Percentiles rank a stretch among this genome's conserved stretches.
Evolutionary conservation across 1,140 invertebrate genomes (phyloP).

Genomic region (Tribolium madens): DNA sequence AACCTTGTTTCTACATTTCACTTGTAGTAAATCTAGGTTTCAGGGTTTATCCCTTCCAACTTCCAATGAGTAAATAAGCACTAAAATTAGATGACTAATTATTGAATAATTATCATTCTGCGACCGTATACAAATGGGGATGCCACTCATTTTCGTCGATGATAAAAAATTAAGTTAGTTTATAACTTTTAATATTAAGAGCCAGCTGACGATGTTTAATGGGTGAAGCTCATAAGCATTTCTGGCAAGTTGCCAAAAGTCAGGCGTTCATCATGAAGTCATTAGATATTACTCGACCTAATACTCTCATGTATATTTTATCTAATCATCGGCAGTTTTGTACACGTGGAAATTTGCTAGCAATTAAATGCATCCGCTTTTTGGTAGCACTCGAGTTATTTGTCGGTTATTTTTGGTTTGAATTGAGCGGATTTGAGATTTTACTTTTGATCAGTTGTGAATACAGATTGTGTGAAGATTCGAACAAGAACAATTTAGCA

Average conservation of each 20-base stretch:
- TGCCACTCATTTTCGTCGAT: neutral
- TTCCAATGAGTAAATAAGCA: neutral
- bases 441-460: constrained; percentile 11
- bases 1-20: neutral
- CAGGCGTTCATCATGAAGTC: neutral
- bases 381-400: neutral
- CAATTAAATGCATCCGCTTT: constrained; percentile 13
- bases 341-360: constrained; percentile 6
- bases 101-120: neutral
- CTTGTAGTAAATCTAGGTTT: neutral
- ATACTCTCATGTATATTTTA: constrained; percentile 32
- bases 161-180: neutral
- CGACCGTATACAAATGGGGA: neutral
- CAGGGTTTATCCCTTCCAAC: neutral
- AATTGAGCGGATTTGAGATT: constrained; percentile 5
- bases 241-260: constrained; percentile 16
- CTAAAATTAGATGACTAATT: neutral
- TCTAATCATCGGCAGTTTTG: constrained; percentile 2
- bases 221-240: neutral
- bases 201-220: constrained; percentile 15
- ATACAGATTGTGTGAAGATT: neutral
- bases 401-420: neutral
- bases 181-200: constrained; percentile 29
- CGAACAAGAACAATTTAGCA: neutral
- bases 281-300: constrained; percentile 12